A percentile compares a stretch with the other conserved stretches of the same genome.
Conservation (phyloP, 2,113 vertebrate genomes). For the Xerus inauris region DNA sequence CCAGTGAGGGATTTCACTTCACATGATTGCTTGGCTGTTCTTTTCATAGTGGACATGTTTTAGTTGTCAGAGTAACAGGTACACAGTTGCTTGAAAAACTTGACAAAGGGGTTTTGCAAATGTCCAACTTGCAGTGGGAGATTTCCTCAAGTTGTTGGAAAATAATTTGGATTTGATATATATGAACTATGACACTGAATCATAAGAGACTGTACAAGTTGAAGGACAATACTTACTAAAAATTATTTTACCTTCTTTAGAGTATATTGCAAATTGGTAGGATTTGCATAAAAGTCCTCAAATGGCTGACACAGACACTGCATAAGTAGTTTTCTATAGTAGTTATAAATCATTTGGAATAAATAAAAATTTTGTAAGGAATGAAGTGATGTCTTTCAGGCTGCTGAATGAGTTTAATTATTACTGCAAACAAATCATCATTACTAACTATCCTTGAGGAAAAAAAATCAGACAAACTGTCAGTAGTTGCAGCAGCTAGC, state of each 20-base stretch:
- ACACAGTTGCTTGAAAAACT: conserved; percentile 58
- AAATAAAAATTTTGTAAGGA: conserved; percentile 56
- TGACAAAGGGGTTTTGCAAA: conserved; percentile 66
- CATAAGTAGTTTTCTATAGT: conserved; percentile 62
- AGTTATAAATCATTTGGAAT: conserved; percentile 76
- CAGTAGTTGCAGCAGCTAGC: conserved; percentile 15
- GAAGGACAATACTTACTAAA: conserved; percentile 61
- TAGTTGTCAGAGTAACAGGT: conserved; percentile 61
- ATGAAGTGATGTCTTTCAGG: conserved; percentile 70
- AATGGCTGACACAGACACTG: conserved; percentile 62
- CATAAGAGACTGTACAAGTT: conserved; percentile 62
- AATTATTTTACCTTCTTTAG: conserved; percentile 64
- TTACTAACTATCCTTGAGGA: conserved; percentile 72
- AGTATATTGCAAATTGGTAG: conserved; percentile 71
- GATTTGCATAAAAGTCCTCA: conserved; percentile 66
- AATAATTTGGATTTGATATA: conserved; percentile 77
- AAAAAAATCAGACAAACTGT: conserved; percentile 51
- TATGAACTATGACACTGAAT: conserved; percentile 53
- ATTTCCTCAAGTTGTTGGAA: conserved; percentile 77
- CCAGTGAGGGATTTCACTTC: conserved; percentile 60
- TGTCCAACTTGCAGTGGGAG: conserved; percentile 48
- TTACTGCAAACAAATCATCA: conserved; percentile 34
- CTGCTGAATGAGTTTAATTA: conserved; percentile 69
- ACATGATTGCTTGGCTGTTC: conserved; percentile 59
- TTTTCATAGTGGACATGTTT: conserved; percentile 45